Evolutionary conservation across 2,888 invertebrate species (phyloP), one percentile per base, ranked within the genome.

Genomic region (Drosophila glabriapex): DNA sequence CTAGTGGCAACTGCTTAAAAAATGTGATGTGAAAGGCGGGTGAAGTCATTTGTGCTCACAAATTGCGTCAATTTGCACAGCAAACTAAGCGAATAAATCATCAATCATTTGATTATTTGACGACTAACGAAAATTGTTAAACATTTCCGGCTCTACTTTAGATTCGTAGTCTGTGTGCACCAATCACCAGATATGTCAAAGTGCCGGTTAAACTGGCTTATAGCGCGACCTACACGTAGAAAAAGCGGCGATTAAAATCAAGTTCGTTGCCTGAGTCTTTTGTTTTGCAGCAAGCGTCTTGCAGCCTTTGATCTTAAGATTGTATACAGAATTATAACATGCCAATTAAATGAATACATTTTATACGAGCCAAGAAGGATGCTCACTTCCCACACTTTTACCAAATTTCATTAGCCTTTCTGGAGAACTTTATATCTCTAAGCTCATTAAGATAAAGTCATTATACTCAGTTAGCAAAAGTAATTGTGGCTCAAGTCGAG

Each of bases 101-200:
- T 81, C 64, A 73, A 84, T 80, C 76, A 70, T 58, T 52, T 63
- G 66, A 60, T 70, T 66, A 85, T 60, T 76, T 78, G 82, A 73
- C 39, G 60, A 69, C 53, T 37, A 35, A 35, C 41, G 70, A 70
- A 76, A 89, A 89, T 81, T 73, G 58, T 52, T 62, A 60, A 58
- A 61, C 68, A 80, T 82, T 85, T 85, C 88, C 85, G 72, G 83
- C 73, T 73, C 25, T 10, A 3, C 16, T 54, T 60, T 25, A 33
- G 28, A 12, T 49, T 54, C 46, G n/a, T 22, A 35, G 33, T 39
- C 52, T 53, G 72, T 79, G 53, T 80, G 85, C 80, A 85, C 74
- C 80, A 90, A 78, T 85, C 88, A 74, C 65, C 80, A 85, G 75
- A 80, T 76, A 69, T 88, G 85, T 75, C 78, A 78, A 60, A 71